Base-by-base conservation (phyloP, 2,888 invertebrate species). In the Celastrina argiolus region DNA sequence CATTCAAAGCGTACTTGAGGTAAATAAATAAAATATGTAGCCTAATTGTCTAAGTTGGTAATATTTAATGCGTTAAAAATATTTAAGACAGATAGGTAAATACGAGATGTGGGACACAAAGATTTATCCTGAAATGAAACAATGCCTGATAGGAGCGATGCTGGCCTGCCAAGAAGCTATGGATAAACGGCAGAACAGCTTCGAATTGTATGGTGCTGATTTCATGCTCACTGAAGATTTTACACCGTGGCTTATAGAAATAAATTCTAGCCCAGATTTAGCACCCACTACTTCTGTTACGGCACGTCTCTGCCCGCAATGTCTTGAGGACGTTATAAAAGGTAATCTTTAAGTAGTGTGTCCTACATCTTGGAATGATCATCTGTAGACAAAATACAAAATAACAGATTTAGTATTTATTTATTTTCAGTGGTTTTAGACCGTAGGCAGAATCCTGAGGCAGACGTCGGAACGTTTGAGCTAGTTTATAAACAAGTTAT, bases 121-220 rank as follows among this genome's bases (percentile, higher is more conserved):
- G 68, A 97, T 98, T 72, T 97, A 96, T 82, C 97, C 97, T n/a
- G 97, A 96, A 66, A 97, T 97, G 94, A 95, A 95, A 71, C 94
- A 95, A 77, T 95, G 93, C 63, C 86, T 94, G 28, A 91, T 93
- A 36, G 97, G 97, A 68, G 94, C 97, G 0, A 94, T 98, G 91
- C 85, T 98, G 67, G 96, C 97, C 0, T 96, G 97, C 69, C 98
- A 98, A 79, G 95, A 96, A 64, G 93, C 94, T 10, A 96, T 97
- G 95, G 96, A 96, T 76, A 92, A 96, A 51, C 86, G 95, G 64
- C 91, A 88, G 76, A 97, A 97, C 74, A 97, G 97, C 65, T 98
- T 97, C 86, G 98, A 98, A 84, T 85, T 98, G 26, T 98, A 97
- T 76, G 98, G 98, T 16, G 98, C 98, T 0, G 98, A 98, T 85